These are phyloP conservation scores for Ptychobarbus kaznakovi DNA, from an alignment of 2,797 vertebrate species.

Conservation along the genomic window DNA sequence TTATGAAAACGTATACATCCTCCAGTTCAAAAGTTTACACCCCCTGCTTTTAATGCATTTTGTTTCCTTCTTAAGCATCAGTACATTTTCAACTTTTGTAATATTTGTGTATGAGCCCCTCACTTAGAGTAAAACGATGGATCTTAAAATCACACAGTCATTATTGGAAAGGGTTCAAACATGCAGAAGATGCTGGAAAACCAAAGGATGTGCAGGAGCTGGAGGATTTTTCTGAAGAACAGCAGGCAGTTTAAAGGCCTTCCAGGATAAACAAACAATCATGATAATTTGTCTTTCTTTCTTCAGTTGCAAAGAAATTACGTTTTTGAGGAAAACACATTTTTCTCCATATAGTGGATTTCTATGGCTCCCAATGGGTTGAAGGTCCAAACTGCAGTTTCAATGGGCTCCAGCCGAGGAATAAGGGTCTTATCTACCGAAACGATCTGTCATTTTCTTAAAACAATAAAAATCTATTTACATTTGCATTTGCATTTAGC, in stretches of 20 bases:
- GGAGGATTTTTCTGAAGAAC: no score
- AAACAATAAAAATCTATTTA: no score
- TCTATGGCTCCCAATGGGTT: no score
- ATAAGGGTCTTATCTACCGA: no score
- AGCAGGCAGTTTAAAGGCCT: no score
- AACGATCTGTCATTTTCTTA: no score
- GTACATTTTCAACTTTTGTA: not conserved
- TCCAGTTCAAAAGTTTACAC: not conserved
- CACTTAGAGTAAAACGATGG: not conserved
- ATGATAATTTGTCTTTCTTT: not conserved
- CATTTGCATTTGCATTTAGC: no score
- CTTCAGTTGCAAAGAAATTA: not conserved
- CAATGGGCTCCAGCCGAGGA: no score
- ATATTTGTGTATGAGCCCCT: not conserved
- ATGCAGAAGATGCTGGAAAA: no score
- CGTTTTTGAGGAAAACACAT: not conserved
- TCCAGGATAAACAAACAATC: no score
- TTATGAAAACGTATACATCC: not conserved
- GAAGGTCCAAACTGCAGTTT: not conserved
- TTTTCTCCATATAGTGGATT: not conserved
- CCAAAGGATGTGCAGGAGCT: no score
- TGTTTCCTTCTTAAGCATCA: not conserved
- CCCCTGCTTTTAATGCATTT: not conserved
- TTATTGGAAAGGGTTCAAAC: not conserved
- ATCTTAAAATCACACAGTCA: no score